Evolutionary conservation across 2,888 invertebrate genomes (phyloP), one percentile per base, ranked within the genome.

Genomic region (Microctonus aethiopoides): DNA sequence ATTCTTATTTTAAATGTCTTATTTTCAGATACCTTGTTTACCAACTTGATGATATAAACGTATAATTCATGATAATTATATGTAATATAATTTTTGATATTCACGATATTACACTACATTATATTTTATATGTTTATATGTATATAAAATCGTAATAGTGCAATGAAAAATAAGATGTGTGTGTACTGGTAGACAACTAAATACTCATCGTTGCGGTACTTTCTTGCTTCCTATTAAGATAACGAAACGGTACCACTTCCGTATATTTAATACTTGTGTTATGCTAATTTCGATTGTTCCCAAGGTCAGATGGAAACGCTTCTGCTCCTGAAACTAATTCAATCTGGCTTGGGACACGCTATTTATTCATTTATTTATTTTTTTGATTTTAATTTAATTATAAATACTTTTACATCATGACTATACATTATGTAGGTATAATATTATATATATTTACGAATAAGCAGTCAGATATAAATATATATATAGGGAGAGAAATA

Each of bases 241-340:
- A 70, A 70, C 54, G 39, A 57, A 71, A 74, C 75, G 75, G 75
- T 73, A 74, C 66, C 46, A 61, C 66, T 70, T 73, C 71, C 73
- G 68, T 70, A 60, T 61, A 46, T n/a, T n/a, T n/a, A n/a, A n/a
- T n/a, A n/a, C n/a, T n/a, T 70, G 16, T 46, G 62, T 57, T 75
- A 76, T 76, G 76, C 67, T 71, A 75, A 76, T 76, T 76, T 76
- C 74, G 68, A 76, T 76, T 76, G 76, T 76, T 76, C 69, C 72
- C 76, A 76, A 76, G 76, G 76, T 76, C 76, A 76, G 75, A 74
- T 76, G 69, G 74, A 69, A 75, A 74, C 72, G 71, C 66, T 64
- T 65, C 67, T 74, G 66, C 61, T n/a, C 20, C 36, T 34, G 26
- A 65, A 16, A 26, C 26, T 54, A 5, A 26, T 54, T 54, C 57